Evolutionary conservation across 1,140 invertebrate genomes (phyloP).

Genomic region (Lithobius niger): DNA sequence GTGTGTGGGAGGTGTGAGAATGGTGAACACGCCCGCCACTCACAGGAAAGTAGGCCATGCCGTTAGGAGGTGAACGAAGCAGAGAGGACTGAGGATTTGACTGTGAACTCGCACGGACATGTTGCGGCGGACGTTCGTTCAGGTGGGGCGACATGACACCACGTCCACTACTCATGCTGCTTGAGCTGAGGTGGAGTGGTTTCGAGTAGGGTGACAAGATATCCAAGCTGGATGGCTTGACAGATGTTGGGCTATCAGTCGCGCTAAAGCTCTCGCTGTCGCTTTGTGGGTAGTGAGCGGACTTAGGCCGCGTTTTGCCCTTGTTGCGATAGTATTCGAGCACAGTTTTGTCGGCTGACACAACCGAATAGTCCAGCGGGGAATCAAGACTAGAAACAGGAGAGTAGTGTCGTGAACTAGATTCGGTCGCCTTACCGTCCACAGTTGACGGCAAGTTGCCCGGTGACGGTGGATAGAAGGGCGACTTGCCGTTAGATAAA

Average conservation of each 20-base stretch:
- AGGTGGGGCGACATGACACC: slow-evolving; percentile 3
- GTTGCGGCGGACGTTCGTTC: background rate
- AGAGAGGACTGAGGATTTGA: background rate
- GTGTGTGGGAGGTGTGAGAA: background rate
- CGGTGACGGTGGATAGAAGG: slow-evolving; percentile 4
- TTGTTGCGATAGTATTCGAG: slow-evolving; percentile 22
- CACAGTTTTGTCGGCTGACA: slow-evolving; percentile 23
- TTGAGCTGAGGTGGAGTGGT: background rate
- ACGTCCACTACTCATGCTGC: background rate
- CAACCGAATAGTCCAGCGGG: slow-evolving; percentile 22
- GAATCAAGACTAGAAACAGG: slow-evolving; percentile 14
- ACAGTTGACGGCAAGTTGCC: background rate
- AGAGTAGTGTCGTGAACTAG: slow-evolving; percentile 12
- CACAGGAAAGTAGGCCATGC: slow-evolving; percentile 1
- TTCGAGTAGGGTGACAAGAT: background rate
- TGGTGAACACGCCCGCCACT: background rate
- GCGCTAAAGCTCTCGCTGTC: slow-evolving; percentile 10
- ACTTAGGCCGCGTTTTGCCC: slow-evolving; percentile 15
- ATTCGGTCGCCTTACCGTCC: background rate
- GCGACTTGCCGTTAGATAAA: slow-evolving; percentile 15
- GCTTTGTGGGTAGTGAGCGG: slow-evolving; percentile 16
- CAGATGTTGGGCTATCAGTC: background rate
- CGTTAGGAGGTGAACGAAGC: background rate
- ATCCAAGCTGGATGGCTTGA: slow-evolving; percentile 8
- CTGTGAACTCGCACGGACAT: background rate